phyloP scores from a whole-genome alignment of 2,797 vertebrate species.

The Distichodus sexfasciatus region DNA sequence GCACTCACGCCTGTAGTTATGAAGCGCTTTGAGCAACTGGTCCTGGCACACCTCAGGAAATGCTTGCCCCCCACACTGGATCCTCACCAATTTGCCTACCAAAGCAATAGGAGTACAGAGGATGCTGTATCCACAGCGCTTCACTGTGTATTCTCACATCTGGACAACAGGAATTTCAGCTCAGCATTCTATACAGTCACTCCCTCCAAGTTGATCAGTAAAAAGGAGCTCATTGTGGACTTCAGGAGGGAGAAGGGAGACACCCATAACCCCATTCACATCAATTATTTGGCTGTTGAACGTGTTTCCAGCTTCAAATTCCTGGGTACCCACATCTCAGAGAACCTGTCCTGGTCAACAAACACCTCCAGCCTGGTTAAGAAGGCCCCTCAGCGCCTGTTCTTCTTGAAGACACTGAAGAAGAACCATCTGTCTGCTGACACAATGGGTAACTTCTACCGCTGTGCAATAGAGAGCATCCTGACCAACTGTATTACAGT shows the following conservation, averaged over 20 bases:
- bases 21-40: neutral
- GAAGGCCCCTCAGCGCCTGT: too few relatives aligned
- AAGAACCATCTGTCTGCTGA: neutral
- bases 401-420: neutral
- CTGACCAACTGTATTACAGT: constrained; percentile 2
- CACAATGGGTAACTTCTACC: neutral
- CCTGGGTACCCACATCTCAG: constrained; percentile 9
- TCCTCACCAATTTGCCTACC: neutral
- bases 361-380: neutral
- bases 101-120: too few relatives aligned
- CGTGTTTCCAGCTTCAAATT: constrained; percentile 15
- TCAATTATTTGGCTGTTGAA: constrained; percentile 8
- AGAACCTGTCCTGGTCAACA: constrained; percentile 16
- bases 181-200: constrained; percentile 15
- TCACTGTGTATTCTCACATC: constrained; percentile 7
- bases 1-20: neutral
- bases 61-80: neutral
- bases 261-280: too few relatives aligned
- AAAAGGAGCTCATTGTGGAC: neutral
- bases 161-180: neutral
- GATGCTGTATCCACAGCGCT: too few relatives aligned
- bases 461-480: neutral
- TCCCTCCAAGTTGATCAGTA: neutral
- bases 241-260: too few relatives aligned
- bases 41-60: neutral